Percentiles rank a stretch among this genome's conserved stretches.
These are phyloP conservation scores for Zosterops pallidus DNA, from an alignment of 2,113 vertebrate genomes.

Conservation along the genomic window DNA sequence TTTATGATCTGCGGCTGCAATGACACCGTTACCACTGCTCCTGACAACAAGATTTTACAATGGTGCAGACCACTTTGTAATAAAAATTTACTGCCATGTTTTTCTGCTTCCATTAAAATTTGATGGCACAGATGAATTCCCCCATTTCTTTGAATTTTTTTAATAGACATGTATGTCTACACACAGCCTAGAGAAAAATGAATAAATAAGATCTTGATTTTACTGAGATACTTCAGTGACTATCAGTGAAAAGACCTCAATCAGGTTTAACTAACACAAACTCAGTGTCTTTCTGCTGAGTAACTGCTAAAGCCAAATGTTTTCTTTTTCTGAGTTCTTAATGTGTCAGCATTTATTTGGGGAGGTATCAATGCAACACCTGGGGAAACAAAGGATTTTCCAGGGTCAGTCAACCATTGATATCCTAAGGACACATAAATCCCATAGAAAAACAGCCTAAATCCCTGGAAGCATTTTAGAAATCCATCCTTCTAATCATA, in stretches of 20 bases:
- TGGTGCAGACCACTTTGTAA: neutral
- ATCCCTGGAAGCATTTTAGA: neutral
- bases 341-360: neutral
- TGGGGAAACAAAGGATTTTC: neutral
- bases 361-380: neutral
- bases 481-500: neutral
- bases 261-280: neutral
- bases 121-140: neutral
- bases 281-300: neutral
- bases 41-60: neutral
- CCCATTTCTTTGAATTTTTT: neutral
- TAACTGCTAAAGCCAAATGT: neutral
- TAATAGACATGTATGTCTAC: neutral
- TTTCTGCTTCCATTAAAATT: neutral
- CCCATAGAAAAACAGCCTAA: neutral
- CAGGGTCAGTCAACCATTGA: accelerated
- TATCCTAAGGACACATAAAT: neutral
- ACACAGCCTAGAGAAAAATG: neutral
- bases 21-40: neutral
- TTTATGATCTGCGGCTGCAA: neutral
- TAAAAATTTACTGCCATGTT: neutral
- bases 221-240: neutral
- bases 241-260: neutral
- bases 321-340: neutral
- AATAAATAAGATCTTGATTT: neutral